Evolutionary conservation across 2,888 invertebrate genomes (phyloP), one percentile per base, ranked within the genome.

Genomic region (Branchellion lobata): DNA sequence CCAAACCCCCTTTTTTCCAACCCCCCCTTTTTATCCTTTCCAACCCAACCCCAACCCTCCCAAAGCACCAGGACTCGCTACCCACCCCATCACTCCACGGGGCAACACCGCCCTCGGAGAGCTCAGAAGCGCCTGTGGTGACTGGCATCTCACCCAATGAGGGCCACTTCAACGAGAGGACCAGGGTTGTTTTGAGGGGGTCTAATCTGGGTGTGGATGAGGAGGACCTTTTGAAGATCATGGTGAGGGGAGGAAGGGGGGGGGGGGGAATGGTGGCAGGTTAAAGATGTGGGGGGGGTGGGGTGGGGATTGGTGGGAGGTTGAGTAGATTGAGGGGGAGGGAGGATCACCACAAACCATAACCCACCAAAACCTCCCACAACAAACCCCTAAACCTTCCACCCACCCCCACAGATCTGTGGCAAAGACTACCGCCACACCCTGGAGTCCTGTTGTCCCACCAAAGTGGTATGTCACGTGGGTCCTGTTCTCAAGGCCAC

Each of bases 391-490:
- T n/a, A n/a, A n/a, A n/a, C n/a, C n/a, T n/a, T n/a, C 11, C 47
- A 47, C 47, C 8, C 18, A 8, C 8, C 21, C 8, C 24, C 57
- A 31, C 65, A 77, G 77, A 81, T 87, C n/a, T 86, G 86, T 80
- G 86, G 85, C 29, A 83, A 83, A 81, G 85, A 87, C 80, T 85
- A 85, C 77, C 83, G 85, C 33, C 84, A 84, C 69, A 84, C 84
- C 33, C 75, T 87, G 24, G 85, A 86, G 78, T 86, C 83, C 82
- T 85, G 85, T 75, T 86, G 86, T 2, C 83, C 85, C 1, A 81
- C 77, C 33, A 84, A 83, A 57, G 83, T 87, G 27, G 84, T 84
- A 78, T 85, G 85, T 80, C 84, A 83, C 31, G 86, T 86, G 21
- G 85, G 85, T 77, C 83, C 85, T n/a, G 72, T 51, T 2, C 85